Evolutionary conservation across 2,797 vertebrate species (phyloP).

Genomic region (Mionectes olivaceus): DNA sequence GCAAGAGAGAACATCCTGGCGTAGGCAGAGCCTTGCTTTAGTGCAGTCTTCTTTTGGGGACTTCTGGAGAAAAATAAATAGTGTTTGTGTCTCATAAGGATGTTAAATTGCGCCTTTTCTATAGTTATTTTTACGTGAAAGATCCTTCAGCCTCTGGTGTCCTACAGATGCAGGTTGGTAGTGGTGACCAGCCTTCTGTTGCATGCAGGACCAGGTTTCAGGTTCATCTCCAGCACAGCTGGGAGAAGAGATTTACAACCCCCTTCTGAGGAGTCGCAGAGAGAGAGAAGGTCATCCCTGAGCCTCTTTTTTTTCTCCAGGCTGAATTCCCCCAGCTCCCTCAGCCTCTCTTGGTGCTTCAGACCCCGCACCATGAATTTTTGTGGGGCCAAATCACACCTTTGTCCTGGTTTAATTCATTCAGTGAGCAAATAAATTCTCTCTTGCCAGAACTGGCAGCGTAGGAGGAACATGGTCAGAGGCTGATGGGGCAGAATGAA

Average conservation of each 20-base stretch:
- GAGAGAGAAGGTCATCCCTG: background rate
- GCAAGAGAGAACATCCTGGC: background rate
- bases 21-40: background rate
- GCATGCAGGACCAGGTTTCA: background rate
- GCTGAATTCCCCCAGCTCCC: background rate
- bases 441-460: fast-evolving
- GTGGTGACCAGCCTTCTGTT: background rate
- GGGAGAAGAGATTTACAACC: background rate
- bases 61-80: background rate
- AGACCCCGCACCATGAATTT: background rate
- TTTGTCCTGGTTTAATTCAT: fast-evolving
- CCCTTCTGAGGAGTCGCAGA: background rate
- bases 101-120: background rate
- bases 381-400: fast-evolving
- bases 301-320: background rate
- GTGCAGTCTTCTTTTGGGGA: background rate
- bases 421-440: fast-evolving
- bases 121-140: fast-evolving
- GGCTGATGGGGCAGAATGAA: fast-evolving
- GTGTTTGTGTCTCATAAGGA: background rate
- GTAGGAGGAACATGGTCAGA: fast-evolving
- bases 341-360: background rate
- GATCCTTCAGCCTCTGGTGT: background rate
- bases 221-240: background rate
- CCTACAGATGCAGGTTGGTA: background rate